Evolutionary conservation across 2,888 invertebrate genomes (phyloP), one percentile per base, ranked within the genome.

Genomic region (Beris morrisii): DNA sequence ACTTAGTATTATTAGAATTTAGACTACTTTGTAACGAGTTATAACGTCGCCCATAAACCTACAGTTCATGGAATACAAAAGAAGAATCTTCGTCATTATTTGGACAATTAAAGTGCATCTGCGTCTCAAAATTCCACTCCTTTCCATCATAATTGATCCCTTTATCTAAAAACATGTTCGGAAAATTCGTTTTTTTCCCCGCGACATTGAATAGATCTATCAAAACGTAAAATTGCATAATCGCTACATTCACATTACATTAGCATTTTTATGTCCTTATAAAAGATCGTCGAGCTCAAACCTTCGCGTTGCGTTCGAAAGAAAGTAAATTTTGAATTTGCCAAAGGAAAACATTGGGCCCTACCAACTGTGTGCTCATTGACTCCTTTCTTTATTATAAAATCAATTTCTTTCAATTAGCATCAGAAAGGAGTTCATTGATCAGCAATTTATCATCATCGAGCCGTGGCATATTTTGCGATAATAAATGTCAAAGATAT

Each of bases 351-450:
- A 52, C 52, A 61, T 61, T 50, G 11, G 43, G 38, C 38, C 38
- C 2, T 38, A 9, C 61, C 22, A 22, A 13, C 38, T 11, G 22
- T 22, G 22, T 22, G 28, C 31, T 12, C 11, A 12, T 56, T 6
- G 43, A 28, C 45, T 15, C 30, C 43, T 30, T 32, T 45, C 22
- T 31, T n/a, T 64, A 38, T 65, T 56, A 65, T 65, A 56, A 65
- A 65, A 65, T 65, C 56, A 65, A 65, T 65, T 65, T 65, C 48
- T 22, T 54, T 46, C 64, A 50, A 65, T 65, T 65, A 65, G 64
- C 64, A 65, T 65, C 48, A 65, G 31, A 65, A 65, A 48, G 50
- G 32, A 55, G 45, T 65, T 56, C 48, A 65, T 65, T 54, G 54
- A 65, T 48, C 30, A 44, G 56, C 64, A 45, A 65, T 65, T 65